Conservation (phyloP, 2,797 vertebrate species). For the Echiichthys vipera region DNA sequence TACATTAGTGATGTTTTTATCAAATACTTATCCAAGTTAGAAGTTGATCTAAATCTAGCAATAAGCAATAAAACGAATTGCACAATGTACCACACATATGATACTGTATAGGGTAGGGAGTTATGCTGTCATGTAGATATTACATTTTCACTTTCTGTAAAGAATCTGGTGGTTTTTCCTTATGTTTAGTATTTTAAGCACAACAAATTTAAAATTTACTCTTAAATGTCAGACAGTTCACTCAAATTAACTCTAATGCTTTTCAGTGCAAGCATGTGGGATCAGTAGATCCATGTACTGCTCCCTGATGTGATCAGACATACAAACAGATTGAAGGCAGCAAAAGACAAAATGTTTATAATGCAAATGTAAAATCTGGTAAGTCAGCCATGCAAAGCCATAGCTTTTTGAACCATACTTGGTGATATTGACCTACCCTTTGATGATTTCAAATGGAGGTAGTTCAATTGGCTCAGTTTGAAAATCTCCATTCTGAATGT, state of each 20-base stretch:
- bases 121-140: not conserved
- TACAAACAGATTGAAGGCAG: not conserved
- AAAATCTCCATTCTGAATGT: constrained; percentile 68
- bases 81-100: not conserved
- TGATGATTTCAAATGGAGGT: constrained; percentile 92
- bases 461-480: constrained; percentile 87
- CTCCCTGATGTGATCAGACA: too few relatives aligned
- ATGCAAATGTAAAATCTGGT: not conserved
- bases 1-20: not conserved
- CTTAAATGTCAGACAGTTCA: not conserved
- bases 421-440: constrained; percentile 84
- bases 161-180: not conserved
- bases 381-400: not conserved
- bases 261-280: not conserved
- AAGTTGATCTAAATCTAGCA: not conserved
- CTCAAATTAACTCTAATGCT: not conserved
- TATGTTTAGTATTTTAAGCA: not conserved
- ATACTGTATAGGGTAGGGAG: not conserved
- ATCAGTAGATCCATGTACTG: too few relatives aligned
- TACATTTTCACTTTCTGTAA: not conserved
- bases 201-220: not conserved
- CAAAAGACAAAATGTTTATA: not conserved
- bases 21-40: not conserved
- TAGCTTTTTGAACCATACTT: not conserved
- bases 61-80: not conserved